Percentiles rank a stretch among this genome's conserved stretches.
Conservation (phyloP, 2,888 invertebrate species). For the Tetheella fluctuosa region DNA sequence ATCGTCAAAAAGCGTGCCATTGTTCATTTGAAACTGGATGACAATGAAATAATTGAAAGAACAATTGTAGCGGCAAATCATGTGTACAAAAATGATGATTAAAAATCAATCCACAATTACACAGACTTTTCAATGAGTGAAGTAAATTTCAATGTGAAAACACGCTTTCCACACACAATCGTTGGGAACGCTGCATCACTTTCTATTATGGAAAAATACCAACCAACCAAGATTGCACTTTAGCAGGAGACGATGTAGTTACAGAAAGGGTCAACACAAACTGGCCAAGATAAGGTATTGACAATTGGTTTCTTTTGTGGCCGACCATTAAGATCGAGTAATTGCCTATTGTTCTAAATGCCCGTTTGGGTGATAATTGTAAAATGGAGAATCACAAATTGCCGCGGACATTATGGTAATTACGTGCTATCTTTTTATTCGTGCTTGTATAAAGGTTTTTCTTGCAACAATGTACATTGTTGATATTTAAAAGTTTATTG, state of each 20-base stretch:
- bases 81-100: constrained; percentile 19
- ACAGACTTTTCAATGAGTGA: constrained; percentile 57
- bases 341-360: constrained; percentile 54
- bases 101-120: constrained; percentile 37
- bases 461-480: constrained; percentile 2
- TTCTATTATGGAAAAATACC: constrained; percentile 60
- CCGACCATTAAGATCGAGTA: constrained; percentile 46
- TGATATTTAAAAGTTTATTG: neutral
- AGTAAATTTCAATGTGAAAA: constrained; percentile 55
- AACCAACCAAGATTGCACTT: constrained; percentile 27
- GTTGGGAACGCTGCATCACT: constrained; percentile 64
- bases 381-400: constrained; percentile 6
- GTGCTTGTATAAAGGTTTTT: neutral
- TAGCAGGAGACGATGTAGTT: constrained; percentile 14
- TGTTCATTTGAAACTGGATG: neutral
- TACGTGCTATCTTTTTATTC: neutral
- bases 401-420: neutral
- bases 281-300: constrained; percentile 40
- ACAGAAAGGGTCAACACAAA: constrained; percentile 23
- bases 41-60: neutral
- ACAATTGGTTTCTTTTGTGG: constrained; percentile 60
- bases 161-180: constrained; percentile 66
- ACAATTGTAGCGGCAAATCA: constrained; percentile 21
- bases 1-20: neutral
- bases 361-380: constrained; percentile 29